phyloP scores from a whole-genome alignment of 2,113 vertebrate genomes.

The Isichthys henryi region DNA sequence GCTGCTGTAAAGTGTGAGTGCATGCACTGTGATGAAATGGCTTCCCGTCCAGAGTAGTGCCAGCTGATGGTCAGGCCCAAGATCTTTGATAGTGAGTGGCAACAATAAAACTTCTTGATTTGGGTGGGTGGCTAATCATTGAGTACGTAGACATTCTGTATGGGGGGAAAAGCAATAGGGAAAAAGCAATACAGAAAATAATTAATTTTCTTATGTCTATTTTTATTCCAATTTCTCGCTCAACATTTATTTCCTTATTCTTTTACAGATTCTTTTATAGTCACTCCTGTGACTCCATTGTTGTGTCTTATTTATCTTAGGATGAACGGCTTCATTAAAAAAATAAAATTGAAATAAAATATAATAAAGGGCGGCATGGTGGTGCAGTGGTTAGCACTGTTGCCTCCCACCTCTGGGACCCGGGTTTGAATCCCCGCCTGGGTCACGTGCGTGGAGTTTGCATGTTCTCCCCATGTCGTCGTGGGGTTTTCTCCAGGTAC shows the following conservation, averaged over 20 bases:
- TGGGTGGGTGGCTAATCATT: no score
- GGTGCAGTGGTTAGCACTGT: no score
- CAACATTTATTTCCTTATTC: background rate
- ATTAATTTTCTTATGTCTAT: background rate
- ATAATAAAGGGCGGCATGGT: no score
- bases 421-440: no score
- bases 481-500: no score
- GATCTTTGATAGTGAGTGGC: background rate
- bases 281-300: background rate
- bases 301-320: background rate
- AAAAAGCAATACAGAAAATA: background rate
- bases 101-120: no score
- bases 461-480: no score
- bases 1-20: background rate
- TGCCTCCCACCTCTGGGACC: no score
- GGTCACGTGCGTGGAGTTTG: no score
- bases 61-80: background rate
- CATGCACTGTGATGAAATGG: no score
- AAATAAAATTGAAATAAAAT: background rate
- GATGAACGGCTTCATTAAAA: background rate
- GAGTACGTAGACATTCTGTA: no score
- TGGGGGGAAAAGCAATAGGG: background rate
- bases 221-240: background rate
- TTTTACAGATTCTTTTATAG: background rate
- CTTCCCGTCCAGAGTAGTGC: background rate